Base-by-base conservation (phyloP, 2,113 vertebrate genomes). In the Butorides virescens region DNA sequence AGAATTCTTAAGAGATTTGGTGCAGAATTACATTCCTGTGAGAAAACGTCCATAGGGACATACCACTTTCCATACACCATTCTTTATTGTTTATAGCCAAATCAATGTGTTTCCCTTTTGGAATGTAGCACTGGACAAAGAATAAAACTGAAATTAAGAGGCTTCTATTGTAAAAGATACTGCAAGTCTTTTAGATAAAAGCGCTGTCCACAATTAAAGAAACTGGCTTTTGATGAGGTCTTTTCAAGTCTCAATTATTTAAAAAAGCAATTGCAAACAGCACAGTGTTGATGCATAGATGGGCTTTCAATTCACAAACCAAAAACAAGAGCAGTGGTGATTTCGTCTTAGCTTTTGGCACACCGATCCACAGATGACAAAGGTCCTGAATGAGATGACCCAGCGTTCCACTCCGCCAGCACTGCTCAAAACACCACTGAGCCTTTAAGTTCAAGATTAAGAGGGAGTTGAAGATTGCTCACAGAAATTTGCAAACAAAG, bases 31-130 rank as follows among this genome's bases (percentile, higher is more conserved):
- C 77, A 92, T 92, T 96, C 93, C 92, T 96, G 84, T 97, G 96
- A 97, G 96, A 98, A 98, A 96, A 96, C 2, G 44, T 94, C 91
- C 79, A 81, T 27, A 80, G 88, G 90, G 96, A 93, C 86, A 52
- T 42, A 73, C 39, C 79, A 76, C 79, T 97, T 97, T 96, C 81
- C 91, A 95, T 80, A 95, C 46, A 90, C 80, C 56, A 93, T 96
- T 97, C 73, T 96, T 93, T 78, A 97, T 86, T 97, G 97, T 97
- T 98, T 78, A 93, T 62, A 77, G 27, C 56, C 67, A 85, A 97
- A 96, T 71, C 97, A 97, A 94, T 49, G 96, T 91, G 95, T 88
- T 97, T 95, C 77, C 96, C 68, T 89, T 78, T 92, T 94, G 72
- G 89, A 97, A 95, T 88, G 81, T 77, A 87, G 16, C 63, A 80